Base-by-base conservation (phyloP, 2,113 vertebrate species). In the Antigone vipio region DNA sequence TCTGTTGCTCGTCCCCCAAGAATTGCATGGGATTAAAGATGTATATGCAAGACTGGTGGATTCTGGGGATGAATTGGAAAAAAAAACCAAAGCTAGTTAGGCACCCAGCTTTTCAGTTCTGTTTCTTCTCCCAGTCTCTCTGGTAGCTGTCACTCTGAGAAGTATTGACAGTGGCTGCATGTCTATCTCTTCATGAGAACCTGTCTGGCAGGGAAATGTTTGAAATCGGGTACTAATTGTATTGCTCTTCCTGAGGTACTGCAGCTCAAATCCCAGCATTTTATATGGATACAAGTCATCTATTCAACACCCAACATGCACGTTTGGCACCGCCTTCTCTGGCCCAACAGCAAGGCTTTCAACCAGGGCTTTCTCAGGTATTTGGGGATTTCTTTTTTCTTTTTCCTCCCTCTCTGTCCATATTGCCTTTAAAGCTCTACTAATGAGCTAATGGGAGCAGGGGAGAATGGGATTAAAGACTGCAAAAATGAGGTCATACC, bases 271-370 rank as follows among this genome's bases (percentile, higher is more conserved):
- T 99, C 89, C 99, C 99, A 85, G 98, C 99, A 4, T 99, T 99
- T 97, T 99, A 99, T 74, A 99, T 99, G 99, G 99, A 99, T 95
- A 99, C 99, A n/a, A 99, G 99, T 97, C 99, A 99, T 67, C 97
- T 99, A 5, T 99, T 99, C 98, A 99, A 97, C 49, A 98, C 99
- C 27, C 99, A 99, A 3, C 99, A 99, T 49, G 99, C 99, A 0
- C 99, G 99, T 24, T 77, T 99, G 95, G 99, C 98, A 52, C 99
- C 99, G 5, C 99, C 99, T 23, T 99, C 99, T 50, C 92, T 99
- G 95, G 99, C 99, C 10, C 99, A 99, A 69, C 99, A 99, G 76
- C 99, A 99, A 92, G 99, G 99, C 88, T 99, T 99, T 95, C 99
- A 99, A 40, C 99, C 99, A 7, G 99, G 99, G 10, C 99, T 99